A percentile compares a stretch with the other conserved stretches of the same genome.
Conservation (phyloP, 2,888 invertebrate species). For the Taenaris catops region DNA sequence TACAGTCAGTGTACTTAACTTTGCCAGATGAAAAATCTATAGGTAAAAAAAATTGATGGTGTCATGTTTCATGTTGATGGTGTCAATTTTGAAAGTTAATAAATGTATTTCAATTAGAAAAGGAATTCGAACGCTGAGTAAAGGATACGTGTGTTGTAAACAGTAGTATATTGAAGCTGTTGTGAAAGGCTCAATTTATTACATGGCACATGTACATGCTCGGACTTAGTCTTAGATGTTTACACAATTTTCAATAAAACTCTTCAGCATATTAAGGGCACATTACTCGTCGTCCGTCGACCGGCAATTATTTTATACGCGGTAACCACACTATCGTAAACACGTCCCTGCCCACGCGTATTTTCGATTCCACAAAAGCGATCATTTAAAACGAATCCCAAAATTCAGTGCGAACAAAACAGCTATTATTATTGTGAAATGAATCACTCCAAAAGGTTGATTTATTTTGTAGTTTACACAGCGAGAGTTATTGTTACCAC, state of each 20-base stretch:
- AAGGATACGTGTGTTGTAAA: no score
- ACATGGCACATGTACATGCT: no score
- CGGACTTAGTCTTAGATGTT: constrained; percentile 3
- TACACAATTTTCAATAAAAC: constrained; percentile 8
- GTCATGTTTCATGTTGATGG: no score
- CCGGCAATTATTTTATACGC: constrained; percentile 22
- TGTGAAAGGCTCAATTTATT: no score
- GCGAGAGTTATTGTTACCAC: constrained; percentile 27
- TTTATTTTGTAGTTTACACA: constrained; percentile 22
- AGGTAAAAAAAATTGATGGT: no score
- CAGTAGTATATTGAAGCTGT: no score
- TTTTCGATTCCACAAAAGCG: constrained; percentile 23
- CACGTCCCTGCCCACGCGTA: constrained; percentile 21
- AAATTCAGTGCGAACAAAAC: constrained; percentile 27
- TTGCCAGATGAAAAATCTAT: no score
- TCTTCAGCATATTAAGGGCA: constrained; percentile 16
- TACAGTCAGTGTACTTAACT: no score
- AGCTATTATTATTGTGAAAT: constrained; percentile 24
- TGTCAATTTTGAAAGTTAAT: no score
- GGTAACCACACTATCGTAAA: constrained; percentile 23
- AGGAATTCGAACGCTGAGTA: no score
- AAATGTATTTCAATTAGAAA: no score
- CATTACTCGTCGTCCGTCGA: constrained; percentile 24
- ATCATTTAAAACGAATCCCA: constrained; percentile 25
- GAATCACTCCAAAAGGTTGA: constrained; percentile 27